Evolutionary conservation across 2,888 invertebrate species (phyloP).

Genomic region (Lithophane semibrunnea): DNA sequence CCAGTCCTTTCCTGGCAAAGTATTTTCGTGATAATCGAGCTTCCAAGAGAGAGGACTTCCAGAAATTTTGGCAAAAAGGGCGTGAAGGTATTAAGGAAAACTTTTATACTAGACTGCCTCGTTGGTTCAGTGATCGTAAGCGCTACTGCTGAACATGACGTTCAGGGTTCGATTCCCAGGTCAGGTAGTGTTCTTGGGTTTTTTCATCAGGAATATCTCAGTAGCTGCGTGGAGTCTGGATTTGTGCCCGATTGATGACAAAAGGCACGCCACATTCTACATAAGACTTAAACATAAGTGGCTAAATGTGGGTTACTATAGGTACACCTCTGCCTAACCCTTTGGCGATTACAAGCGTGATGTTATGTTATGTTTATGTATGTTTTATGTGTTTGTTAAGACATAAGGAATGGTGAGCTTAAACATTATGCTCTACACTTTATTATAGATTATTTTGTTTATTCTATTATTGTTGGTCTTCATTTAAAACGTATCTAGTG

Average conservation of each 20-base stretch:
- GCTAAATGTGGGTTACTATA: not conserved
- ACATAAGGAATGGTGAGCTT: too few relatives aligned
- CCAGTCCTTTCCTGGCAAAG: conserved; percentile 58
- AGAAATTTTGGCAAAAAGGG: conserved; percentile 35
- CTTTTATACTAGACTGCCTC: not conserved
- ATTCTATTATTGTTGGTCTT: not conserved
- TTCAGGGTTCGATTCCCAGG: too few relatives aligned
- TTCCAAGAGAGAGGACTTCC: conserved; percentile 41
- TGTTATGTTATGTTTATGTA: too few relatives aligned
- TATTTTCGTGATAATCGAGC: conserved; percentile 50
- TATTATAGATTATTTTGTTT: not conserved
- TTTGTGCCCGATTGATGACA: not conserved
- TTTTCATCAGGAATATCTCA: not conserved
- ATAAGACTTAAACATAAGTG: not conserved
- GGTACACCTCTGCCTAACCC: not conserved
- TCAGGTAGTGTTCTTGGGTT: not conserved
- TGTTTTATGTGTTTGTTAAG: too few relatives aligned
- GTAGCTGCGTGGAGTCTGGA: not conserved
- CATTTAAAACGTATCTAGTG: not conserved
- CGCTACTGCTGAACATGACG: too few relatives aligned
- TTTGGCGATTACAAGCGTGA: not conserved
- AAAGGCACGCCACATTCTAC: too few relatives aligned
- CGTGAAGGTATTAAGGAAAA: conserved; percentile 45
- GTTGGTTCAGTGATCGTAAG: not conserved
- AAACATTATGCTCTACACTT: not conserved